Base-by-base conservation (phyloP, 2,888 invertebrate species). In the Caenorhabditis afra region DNA sequence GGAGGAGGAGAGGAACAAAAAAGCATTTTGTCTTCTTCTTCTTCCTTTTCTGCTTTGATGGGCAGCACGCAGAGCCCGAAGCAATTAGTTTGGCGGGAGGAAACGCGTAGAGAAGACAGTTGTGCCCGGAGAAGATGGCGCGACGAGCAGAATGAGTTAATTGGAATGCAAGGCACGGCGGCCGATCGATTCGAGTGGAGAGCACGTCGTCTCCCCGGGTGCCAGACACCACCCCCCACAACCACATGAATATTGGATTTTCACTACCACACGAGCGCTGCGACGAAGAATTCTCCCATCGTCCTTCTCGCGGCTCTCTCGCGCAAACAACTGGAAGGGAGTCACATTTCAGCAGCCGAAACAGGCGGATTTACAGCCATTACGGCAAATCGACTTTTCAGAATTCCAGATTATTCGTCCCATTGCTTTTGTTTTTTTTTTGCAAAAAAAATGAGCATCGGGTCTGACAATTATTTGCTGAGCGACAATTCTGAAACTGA, bases 231-330 rank as follows among this genome's bases (percentile, higher is more conserved):
- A 7, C 29, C 29, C 4, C 29, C n/a, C n/a, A n/a, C n/a, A n/a
- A 29, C 52, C n/a, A 41, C 64, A 64, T 64, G 65, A 55, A 66
- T 66, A 66, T 66, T 55, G 65, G 65, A 66, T 66, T 66, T 66
- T 55, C 55, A 35, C 20, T 5, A 44, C 18, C 29, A 29, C 29
- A 29, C 3, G 29, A 29, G 29, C 29, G 23, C 20, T 11, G 44
- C 16, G 53, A 29, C n/a, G n/a, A n/a, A 29, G 29, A 29, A 29
- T 29, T 29, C 7, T 29, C 29, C 29, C 29, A 7, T 29, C 7
- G 20, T 8, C 7, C 18, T 16, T 8, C 14, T 49, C 18, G 20
- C 23, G n/a, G 52, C 35, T 52, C 14, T 52, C 14, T 50, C 12
- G 20, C 18, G 18, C 1, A 20, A 52, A 52, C 52, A 52, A 29